Base-by-base conservation (phyloP, 2,113 vertebrate genomes). In the Clarias macrocephalus region DNA sequence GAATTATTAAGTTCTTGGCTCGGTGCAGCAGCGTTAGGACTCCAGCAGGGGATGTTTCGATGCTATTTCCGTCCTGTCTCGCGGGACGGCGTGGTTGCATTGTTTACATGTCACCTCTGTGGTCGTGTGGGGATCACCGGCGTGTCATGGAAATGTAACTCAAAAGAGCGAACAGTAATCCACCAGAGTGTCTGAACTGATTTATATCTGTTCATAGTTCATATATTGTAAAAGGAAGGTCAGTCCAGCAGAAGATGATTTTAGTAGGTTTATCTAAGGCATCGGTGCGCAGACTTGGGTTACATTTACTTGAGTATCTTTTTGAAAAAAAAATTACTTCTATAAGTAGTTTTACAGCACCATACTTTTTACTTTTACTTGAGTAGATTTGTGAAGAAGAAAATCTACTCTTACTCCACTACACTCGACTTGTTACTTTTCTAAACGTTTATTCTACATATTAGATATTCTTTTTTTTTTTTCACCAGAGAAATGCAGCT, bases 1-100 rank as follows among this genome's bases (percentile, higher is more conserved):
- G 28, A 84, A 85, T 88, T 88, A 88, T 88, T 73, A 85, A 86
- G 86, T 37, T 80, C 52, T 63, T 54, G 86, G 76, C 52, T 80
- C 15, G 62, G 75, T 65, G 57, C 42, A 21, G 73, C 21, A 56
- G 85, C 72, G 52, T 56, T 25, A 48, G 59, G 72, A 79, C 66
- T 84, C 42, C 65, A 84, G 82, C 82, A 84, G 77, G 30, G 65
- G 28, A 57, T 83, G 73, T 88, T 79, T 85, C 33, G 72, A 79
- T 65, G 60, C 73, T 86, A 80, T 89, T 86, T 86, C 54, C 83
- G 80, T 75, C 72, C 63, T 42, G 42, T 72, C 75, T 65, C 28
- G n/a, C 13, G 37, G 73, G 86, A 88, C 62, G 60, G n/a, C 3
- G 15, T 52, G 33, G 56, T 77, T 75, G 68, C 57, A 75, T 80